These are phyloP conservation scores for Hydropsyche betteni DNA, from an alignment of 2,888 invertebrate species.

Conservation along the genomic window DNA sequence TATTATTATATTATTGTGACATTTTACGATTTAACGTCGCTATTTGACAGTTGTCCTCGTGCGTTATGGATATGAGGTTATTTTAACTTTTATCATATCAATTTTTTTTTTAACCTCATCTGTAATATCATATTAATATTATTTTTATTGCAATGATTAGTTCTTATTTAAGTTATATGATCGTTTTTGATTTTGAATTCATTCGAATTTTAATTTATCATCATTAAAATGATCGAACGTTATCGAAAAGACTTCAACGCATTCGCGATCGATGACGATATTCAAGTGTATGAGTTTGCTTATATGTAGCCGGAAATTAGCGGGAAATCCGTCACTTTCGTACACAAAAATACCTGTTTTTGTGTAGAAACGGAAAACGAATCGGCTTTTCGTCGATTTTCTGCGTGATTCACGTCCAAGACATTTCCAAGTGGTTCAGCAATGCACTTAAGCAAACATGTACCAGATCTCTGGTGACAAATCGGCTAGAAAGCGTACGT, in stretches of 20 bases:
- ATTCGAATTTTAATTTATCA: too few species aligned
- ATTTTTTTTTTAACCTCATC: too few species aligned
- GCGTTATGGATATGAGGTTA: too few species aligned
- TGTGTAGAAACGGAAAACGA: neutral
- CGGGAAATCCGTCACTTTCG: neutral
- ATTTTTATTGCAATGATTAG: too few species aligned
- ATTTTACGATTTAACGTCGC: too few species aligned
- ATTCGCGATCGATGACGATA: neutral
- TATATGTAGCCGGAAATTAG: neutral
- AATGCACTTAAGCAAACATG: conserved; percentile 34
- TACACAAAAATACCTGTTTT: neutral
- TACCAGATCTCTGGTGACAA: conserved; percentile 2
- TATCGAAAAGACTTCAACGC: neutral
- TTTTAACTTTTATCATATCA: too few species aligned
- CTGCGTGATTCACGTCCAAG: conserved; percentile 15
- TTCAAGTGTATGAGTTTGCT: neutral
- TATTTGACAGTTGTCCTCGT: too few species aligned
- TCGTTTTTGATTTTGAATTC: too few species aligned
- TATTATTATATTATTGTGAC: too few species aligned
- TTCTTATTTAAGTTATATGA: too few species aligned
- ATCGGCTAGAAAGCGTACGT: conserved; percentile 2
- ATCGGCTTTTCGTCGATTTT: conserved; percentile 6
- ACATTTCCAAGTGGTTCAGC: conserved; percentile 10
- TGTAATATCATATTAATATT: too few species aligned
- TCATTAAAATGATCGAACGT: too few species aligned